A percentile compares a stretch with the other conserved stretches of the same genome.
These are phyloP conservation scores for Athene noctua DNA, from an alignment of 2,113 vertebrate genomes.

Conservation along the genomic window DNA sequence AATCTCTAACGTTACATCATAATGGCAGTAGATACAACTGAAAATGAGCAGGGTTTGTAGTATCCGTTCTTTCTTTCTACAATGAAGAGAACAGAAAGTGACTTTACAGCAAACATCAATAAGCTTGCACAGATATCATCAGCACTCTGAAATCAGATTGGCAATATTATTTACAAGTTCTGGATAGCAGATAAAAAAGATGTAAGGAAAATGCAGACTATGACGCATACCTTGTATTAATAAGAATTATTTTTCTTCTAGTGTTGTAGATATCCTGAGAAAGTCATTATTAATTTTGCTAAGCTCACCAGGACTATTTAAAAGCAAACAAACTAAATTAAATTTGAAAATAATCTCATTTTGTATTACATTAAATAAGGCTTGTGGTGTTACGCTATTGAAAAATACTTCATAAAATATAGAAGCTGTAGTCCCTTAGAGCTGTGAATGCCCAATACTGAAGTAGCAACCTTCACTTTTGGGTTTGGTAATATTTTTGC, in stretches of 20 bases:
- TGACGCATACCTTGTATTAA: neutral
- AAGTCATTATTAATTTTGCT: neutral
- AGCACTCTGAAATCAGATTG: conserved; percentile 31
- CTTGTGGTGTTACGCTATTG: neutral
- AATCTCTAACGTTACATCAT: conserved; percentile 5
- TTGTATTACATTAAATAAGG: neutral
- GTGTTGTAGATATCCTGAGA: neutral
- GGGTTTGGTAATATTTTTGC: neutral
- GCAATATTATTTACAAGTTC: conserved; percentile 39
- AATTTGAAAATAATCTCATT: neutral
- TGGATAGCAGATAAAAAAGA: conserved; percentile 40
- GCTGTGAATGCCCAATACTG: neutral
- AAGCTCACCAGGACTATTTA: neutral
- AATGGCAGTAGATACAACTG: neutral
- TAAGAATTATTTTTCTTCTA: conserved; percentile 30
- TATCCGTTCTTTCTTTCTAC: conserved; percentile 2
- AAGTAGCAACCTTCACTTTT: neutral
- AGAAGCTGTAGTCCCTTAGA: neutral
- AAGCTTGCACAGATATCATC: conserved; percentile 32
- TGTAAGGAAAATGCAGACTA: conserved; percentile 34
- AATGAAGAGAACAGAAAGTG: neutral
- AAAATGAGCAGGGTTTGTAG: neutral
- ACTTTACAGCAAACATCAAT: conserved; percentile 11
- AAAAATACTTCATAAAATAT: neutral
- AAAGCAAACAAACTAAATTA: neutral